Base-by-base conservation (phyloP, 2,113 vertebrate genomes). In the Mesoclemmys tuberculata region DNA sequence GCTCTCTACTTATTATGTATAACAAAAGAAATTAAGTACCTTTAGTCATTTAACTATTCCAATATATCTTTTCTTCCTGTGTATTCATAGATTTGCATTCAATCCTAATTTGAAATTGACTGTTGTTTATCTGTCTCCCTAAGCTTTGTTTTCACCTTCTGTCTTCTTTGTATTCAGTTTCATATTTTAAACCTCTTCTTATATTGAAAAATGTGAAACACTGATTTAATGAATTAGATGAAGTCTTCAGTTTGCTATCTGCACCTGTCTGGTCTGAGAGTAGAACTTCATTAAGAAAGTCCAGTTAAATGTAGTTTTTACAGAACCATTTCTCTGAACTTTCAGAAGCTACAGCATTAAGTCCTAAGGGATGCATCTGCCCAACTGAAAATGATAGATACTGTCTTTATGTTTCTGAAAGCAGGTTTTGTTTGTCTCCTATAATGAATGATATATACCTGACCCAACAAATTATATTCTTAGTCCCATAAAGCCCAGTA, bases 11-110 rank as follows among this genome's bases (percentile, higher is more conserved):
- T 91, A 74, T 19, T 78, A 79, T 91, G 49, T 49, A 46, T 88
- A 95, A 95, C 89, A 89, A 81, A 94, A 96, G 54, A 85, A 95
- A 97, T 92, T 44, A 95, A 8, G 54, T 88, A 68, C 29, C n/a
- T 49, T 93, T 93, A 88, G 48, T 92, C 1, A 84, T 93, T 92
- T 91, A 82, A 94, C 90, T 93, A 94, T 84, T 92, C 41, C 46
- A 49, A 4, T 35, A 80, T 83, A 8, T 93, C 94, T 94, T 77
- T 48, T 68, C 80, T 90, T 80, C 41, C 91, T 58, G 6, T n/a
- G 48, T 79, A 21, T 82, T 94, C 38, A 5, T 38, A 68, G 48
- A 84, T 89, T 97, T 96, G 74, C 38, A 84, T 91, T 91, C 95
- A 88, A 84, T 94, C 89, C 52, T 94, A 44, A 93, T 89, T 35